These are phyloP conservation scores for Morone saxatilis DNA, from an alignment of 2,113 vertebrate genomes.

Conservation along the genomic window DNA sequence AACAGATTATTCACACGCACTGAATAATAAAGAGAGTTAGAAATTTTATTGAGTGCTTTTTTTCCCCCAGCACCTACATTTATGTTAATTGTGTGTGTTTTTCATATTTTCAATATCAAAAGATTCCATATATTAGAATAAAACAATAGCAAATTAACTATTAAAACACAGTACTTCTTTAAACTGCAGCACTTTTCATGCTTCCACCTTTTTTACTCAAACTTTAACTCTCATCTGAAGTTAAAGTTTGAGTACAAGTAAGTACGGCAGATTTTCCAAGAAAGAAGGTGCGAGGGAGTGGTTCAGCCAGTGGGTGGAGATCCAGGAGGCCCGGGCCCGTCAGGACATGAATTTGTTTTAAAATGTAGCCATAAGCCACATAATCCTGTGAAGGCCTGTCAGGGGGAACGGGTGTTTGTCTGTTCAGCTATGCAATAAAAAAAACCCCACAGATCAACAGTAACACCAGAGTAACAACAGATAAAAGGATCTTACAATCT, in stretches of 20 bases:
- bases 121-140: background rate
- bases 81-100: background rate
- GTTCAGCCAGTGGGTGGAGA: constrained; percentile 13
- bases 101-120: background rate
- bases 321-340: constrained; percentile 47
- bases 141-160: background rate
- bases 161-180: too few relatives aligned
- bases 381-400: constrained; percentile 59
- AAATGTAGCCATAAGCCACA: constrained; percentile 50
- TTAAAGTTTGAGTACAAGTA: background rate
- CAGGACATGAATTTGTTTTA: constrained; percentile 58
- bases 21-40: background rate
- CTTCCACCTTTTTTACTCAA: background rate
- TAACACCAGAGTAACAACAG: background rate
- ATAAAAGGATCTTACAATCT: background rate
- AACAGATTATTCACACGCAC: background rate
- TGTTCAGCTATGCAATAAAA: constrained; percentile 10
- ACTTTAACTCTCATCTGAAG: background rate
- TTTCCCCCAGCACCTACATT: background rate
- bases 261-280: background rate
- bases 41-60: background rate
- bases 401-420: constrained; percentile 12
- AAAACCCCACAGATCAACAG: background rate
- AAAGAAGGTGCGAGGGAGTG: constrained; percentile 37
- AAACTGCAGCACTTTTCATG: background rate